Conservation (phyloP, 2,113 vertebrate species). For the Plecturocebus donacophilus region DNA sequence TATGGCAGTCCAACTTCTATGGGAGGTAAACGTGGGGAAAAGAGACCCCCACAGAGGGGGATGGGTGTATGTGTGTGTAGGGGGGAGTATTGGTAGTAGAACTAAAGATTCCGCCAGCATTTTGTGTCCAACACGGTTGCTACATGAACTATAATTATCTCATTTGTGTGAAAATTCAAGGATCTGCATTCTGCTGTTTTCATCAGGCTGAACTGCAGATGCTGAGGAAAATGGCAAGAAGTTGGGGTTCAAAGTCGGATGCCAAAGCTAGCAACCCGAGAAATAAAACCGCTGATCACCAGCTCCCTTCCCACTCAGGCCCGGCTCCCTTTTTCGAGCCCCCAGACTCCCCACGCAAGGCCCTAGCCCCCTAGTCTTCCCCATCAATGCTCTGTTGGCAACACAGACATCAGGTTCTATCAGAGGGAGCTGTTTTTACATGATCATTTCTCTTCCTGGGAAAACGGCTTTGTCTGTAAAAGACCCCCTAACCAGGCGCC, state of each 20-base stretch:
- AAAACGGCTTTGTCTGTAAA: constrained; percentile 57
- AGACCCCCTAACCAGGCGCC: background rate
- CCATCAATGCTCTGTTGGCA: background rate
- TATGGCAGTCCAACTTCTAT: background rate
- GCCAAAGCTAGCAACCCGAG: background rate
- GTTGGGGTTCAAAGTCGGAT: background rate
- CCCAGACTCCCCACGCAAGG: background rate
- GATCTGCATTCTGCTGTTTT: constrained; percentile 73
- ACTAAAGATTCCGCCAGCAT: constrained; percentile 44
- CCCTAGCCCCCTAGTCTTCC: background rate
- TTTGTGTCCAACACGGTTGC: constrained; percentile 54
- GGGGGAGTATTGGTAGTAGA: constrained; percentile 15
- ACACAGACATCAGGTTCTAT: background rate
- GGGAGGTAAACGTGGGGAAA: background rate
- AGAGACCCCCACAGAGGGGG: background rate
- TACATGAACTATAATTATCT: constrained; percentile 60
- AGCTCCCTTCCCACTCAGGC: background rate
- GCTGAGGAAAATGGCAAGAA: constrained; percentile 44
- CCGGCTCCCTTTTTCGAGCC: background rate
- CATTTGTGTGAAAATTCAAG: constrained; percentile 68
- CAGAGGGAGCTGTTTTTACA: background rate
- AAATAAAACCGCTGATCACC: background rate
- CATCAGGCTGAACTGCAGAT: constrained; percentile 25
- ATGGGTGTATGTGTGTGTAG: too few species aligned
- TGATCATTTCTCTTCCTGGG: background rate